A percentile compares a stretch with the other conserved stretches of the same genome.
phyloP scores from a whole-genome alignment of 2,113 vertebrate genomes.

The Egretta garzetta region DNA sequence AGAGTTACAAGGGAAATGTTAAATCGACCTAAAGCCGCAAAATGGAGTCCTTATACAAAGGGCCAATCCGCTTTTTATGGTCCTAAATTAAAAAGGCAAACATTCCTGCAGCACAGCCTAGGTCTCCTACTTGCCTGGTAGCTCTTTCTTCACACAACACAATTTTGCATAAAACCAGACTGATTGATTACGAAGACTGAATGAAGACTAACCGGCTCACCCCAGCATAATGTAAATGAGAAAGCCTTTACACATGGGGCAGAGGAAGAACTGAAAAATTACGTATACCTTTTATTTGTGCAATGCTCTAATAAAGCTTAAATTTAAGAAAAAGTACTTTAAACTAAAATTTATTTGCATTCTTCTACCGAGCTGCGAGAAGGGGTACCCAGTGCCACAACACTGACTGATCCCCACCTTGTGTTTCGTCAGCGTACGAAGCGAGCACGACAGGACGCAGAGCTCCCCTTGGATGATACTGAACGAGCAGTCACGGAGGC shows the following conservation, averaged over 20 bases:
- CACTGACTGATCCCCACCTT: not conserved
- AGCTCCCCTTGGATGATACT: not conserved
- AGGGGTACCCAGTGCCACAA: not conserved
- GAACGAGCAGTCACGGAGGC: not conserved
- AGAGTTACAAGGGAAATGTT: not conserved
- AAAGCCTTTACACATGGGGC: not conserved
- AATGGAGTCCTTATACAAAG: not conserved
- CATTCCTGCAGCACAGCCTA: not conserved
- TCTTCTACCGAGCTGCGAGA: not conserved
- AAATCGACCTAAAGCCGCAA: not conserved
- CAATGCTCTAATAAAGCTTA: not conserved
- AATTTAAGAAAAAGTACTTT: not conserved
- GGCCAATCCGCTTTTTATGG: not conserved
- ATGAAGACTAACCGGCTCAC: not conserved
- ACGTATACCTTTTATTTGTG: not conserved
- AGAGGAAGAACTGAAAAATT: not conserved
- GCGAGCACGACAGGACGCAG: fast-evolving
- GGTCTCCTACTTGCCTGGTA: not conserved
- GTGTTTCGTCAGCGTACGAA: fast-evolving
- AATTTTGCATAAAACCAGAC: not conserved
- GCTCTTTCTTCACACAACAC: not conserved
- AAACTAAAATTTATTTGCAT: not conserved
- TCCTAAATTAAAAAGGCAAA: not conserved
- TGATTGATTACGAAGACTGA: not conserved
- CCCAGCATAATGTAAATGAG: not conserved